Evolutionary conservation across 2,797 vertebrate species (phyloP).

Genomic region (Lerista edwardsae): DNA sequence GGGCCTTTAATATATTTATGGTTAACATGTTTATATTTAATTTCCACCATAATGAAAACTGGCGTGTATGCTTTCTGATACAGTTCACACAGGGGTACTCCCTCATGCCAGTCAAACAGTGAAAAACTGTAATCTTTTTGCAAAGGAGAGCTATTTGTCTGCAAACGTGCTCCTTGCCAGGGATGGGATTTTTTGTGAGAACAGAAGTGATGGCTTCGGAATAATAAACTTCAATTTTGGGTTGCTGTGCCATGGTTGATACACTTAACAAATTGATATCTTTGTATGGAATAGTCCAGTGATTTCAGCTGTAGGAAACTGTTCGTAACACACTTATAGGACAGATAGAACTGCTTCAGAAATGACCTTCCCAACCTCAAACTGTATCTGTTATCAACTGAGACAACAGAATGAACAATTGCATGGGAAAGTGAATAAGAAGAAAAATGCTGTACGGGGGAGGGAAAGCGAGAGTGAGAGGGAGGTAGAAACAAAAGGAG

Average conservation of each 20-base stretch:
- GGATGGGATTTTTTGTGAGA: constrained; percentile 21
- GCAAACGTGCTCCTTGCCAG: constrained; percentile 47
- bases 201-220: constrained; percentile 39
- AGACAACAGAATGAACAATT: neutral
- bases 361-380: constrained; percentile 24
- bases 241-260: constrained; percentile 7
- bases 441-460: neutral
- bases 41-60: constrained; percentile 2
- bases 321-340: neutral
- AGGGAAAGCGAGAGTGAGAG: neutral
- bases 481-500: constrained; percentile 3
- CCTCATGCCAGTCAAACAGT: constrained; percentile 23
- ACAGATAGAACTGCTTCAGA: neutral
- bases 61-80: neutral
- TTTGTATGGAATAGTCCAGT: constrained; percentile 1
- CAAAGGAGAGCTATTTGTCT: constrained; percentile 37
- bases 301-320: neutral
- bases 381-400: constrained; percentile 2
- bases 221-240: neutral
- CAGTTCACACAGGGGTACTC: constrained; percentile 1
- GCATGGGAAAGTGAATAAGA: neutral
- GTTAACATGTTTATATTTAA: too few relatives aligned
- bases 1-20: too few relatives aligned
- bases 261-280: constrained; percentile 3
- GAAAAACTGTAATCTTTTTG: constrained; percentile 45